These are phyloP conservation scores for Trichomycterus rosablanca DNA, from an alignment of 2,113 vertebrate genomes.

Conservation along the genomic window DNA sequence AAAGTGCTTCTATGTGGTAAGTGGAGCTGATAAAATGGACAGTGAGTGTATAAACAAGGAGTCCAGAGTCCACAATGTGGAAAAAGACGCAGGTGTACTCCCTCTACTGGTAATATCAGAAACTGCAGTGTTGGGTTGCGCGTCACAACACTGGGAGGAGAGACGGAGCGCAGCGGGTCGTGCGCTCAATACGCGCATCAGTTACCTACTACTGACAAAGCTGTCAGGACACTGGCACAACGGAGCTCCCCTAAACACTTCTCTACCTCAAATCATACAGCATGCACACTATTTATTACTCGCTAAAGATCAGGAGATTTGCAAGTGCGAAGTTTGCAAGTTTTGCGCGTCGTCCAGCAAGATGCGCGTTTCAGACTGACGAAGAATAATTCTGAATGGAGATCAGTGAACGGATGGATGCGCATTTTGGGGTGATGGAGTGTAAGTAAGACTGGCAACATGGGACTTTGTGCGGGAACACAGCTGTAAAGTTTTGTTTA, in stretches of 20 bases:
- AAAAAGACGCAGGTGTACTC: neutral
- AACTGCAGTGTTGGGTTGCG: neutral
- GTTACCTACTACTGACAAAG: neutral
- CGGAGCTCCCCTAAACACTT: neutral
- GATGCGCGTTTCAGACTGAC: neutral
- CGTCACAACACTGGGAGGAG: neutral
- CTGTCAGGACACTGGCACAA: neutral
- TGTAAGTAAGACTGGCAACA: neutral
- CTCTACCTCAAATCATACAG: neutral
- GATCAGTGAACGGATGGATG: neutral
- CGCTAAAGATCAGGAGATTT: neutral
- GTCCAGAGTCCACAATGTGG: no score
- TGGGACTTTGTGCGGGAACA: neutral
- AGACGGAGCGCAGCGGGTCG: neutral
- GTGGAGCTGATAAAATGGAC: no score
- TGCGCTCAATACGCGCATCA: neutral
- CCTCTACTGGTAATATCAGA: neutral
- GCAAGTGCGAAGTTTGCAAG: neutral
- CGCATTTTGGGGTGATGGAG: neutral
- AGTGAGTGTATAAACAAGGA: no score
- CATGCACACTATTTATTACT: neutral
- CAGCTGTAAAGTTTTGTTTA: neutral
- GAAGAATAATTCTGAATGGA: neutral
- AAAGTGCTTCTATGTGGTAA: no score
- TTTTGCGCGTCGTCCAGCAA: neutral